Conservation (phyloP, 1,140 invertebrate species). For the Brachionus rotundiformis region DNA sequence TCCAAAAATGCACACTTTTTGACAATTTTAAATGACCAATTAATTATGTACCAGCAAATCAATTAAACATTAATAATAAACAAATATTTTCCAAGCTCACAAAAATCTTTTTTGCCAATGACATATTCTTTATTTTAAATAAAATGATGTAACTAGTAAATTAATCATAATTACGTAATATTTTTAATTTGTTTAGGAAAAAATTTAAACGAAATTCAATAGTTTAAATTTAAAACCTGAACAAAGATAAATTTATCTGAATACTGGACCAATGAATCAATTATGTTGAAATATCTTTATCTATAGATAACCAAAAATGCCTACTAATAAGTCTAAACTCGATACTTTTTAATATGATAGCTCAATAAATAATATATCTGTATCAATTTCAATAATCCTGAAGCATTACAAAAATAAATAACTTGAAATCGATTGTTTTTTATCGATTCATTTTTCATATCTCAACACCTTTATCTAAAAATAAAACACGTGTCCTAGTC, state of each 20-base stretch:
- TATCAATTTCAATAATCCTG: conserved; percentile 33
- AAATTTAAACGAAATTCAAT: neutral
- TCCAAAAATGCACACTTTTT: too few relatives aligned
- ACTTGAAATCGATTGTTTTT: neutral
- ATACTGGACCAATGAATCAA: neutral
- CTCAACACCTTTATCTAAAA: neutral
- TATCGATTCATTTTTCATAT: conserved; percentile 4
- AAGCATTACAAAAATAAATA: conserved; percentile 3
- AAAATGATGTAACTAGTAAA: neutral
- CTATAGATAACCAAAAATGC: neutral
- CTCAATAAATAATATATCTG: conserved; percentile 24
- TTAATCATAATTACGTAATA: neutral
- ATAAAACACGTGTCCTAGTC: neutral
- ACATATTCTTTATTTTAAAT: too few relatives aligned
- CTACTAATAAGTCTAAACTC: neutral
- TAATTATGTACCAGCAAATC: too few relatives aligned
- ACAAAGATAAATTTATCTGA: neutral
- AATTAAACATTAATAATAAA: too few relatives aligned
- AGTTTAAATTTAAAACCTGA: neutral
- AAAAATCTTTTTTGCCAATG: too few relatives aligned
- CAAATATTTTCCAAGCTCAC: too few relatives aligned
- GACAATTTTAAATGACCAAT: too few relatives aligned
- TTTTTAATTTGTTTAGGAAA: too few relatives aligned
- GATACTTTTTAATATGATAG: neutral
- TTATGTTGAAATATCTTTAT: conserved; percentile 13